Conservation (phyloP, 2,113 vertebrate genomes). For the Poecile atricapillus region DNA sequence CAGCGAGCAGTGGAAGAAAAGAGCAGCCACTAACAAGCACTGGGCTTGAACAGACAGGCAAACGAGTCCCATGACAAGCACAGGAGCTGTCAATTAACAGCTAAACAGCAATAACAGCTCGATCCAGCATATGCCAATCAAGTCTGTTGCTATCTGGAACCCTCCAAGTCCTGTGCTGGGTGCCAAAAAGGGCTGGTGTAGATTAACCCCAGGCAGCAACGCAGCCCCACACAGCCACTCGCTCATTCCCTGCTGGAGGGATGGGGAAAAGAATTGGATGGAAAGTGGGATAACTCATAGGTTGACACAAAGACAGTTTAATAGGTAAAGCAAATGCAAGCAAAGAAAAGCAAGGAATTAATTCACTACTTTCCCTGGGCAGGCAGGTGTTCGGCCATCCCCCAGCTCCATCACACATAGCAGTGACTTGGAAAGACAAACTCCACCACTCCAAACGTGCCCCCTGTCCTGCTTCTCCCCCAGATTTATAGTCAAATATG, state of each 20-base stretch:
- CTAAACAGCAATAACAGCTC: background rate
- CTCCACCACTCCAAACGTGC: accelerated
- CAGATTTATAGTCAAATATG: background rate
- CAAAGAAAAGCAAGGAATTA: background rate
- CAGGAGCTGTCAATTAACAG: background rate
- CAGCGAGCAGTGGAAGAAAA: background rate
- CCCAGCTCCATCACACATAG: background rate
- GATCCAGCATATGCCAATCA: background rate
- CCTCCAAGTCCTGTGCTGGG: background rate
- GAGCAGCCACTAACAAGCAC: background rate
- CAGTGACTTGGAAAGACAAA: background rate
- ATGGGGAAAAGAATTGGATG: background rate
- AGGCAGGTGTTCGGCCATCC: background rate
- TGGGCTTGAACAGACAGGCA: background rate
- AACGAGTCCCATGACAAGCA: background rate
- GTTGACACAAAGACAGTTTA: background rate
- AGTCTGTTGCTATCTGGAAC: background rate
- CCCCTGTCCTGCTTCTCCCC: background rate
- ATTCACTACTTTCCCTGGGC: background rate
- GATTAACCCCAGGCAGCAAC: background rate
- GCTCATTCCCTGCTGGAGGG: background rate
- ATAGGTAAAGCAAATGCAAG: background rate
- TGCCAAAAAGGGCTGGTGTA: background rate
- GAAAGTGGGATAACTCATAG: background rate
- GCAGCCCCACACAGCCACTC: background rate